Conservation (phyloP, 2,113 vertebrate genomes). For the Orcinus orca region DNA sequence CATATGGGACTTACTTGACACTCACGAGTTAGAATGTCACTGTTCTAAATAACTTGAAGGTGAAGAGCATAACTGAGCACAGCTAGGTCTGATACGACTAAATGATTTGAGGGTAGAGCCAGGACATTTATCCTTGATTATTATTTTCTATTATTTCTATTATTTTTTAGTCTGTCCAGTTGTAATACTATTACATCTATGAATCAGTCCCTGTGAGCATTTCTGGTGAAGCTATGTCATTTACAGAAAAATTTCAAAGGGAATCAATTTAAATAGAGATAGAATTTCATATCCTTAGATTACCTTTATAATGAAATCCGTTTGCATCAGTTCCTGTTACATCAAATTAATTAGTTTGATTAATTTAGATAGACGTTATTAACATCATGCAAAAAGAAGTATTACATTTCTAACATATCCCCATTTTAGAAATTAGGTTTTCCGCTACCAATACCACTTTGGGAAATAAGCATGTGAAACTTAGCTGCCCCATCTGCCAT, state of each 20-base stretch:
- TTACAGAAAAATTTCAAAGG: not conserved
- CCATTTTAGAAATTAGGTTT: not conserved
- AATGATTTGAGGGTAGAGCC: not conserved
- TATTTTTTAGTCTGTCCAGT: constrained; percentile 9
- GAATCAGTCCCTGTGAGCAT: not conserved
- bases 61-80: not conserved
- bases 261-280: not conserved
- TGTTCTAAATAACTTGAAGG: constrained; percentile 4
- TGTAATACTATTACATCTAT: not conserved
- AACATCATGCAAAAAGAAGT: not conserved
- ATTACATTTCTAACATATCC: not conserved
- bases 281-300: not conserved
- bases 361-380: not conserved
- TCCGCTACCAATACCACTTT: not conserved
- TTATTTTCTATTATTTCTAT: not conserved
- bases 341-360: not conserved
- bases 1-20: not conserved
- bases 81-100: not conserved
- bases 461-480: not conserved
- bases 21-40: not conserved
- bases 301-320: not conserved
- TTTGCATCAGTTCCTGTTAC: not conserved
- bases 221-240: not conserved
- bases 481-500: not conserved
- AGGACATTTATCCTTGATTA: not conserved